A percentile compares a stretch with the other conserved stretches of the same genome.
Conservation (phyloP, 2,797 vertebrate genomes). For the Percopsis omiscomaycus region DNA sequence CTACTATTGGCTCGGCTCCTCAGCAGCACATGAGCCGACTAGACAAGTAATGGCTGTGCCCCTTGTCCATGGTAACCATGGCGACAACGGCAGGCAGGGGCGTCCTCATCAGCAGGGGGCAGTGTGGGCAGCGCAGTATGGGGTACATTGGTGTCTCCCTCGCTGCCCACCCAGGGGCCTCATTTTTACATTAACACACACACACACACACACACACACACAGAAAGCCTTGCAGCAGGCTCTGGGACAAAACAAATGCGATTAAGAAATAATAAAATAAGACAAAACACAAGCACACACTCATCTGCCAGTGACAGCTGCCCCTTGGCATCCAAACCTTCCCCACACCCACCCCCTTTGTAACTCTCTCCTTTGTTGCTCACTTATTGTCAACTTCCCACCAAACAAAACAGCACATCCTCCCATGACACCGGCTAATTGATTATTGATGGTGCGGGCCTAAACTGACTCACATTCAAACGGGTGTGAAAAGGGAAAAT, state of each 20-base stretch:
- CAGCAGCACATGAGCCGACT: constrained; percentile 58
- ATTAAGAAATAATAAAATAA: constrained; percentile 29
- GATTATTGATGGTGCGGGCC: constrained; percentile 75
- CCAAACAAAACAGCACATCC: constrained; percentile 68
- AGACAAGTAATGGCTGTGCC: constrained; percentile 57
- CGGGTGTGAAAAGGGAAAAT: constrained; percentile 52
- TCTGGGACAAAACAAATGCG: not conserved
- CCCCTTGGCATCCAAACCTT: constrained; percentile 64
- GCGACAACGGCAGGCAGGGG: constrained; percentile 60
- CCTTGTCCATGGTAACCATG: constrained; percentile 73
- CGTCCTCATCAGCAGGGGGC: constrained; percentile 75
- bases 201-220: constrained; percentile 34
- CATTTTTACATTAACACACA: constrained; percentile 13
- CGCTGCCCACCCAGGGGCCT: constrained; percentile 34
- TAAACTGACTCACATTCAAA: constrained; percentile 71
- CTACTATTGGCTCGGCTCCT: constrained; percentile 50
- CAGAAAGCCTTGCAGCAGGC: constrained; percentile 53
- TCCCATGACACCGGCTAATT: constrained; percentile 76
- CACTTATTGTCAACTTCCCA: constrained; percentile 76
- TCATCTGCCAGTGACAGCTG: constrained; percentile 77
- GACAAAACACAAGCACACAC: constrained; percentile 53
- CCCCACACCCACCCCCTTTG: constrained; percentile 15
- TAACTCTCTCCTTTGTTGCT: constrained; percentile 70
- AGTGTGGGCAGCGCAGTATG: constrained; percentile 55
- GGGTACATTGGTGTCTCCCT: constrained; percentile 30